Base-by-base conservation (phyloP, 2,888 invertebrate species). In the Aleiodes leptofemur region DNA sequence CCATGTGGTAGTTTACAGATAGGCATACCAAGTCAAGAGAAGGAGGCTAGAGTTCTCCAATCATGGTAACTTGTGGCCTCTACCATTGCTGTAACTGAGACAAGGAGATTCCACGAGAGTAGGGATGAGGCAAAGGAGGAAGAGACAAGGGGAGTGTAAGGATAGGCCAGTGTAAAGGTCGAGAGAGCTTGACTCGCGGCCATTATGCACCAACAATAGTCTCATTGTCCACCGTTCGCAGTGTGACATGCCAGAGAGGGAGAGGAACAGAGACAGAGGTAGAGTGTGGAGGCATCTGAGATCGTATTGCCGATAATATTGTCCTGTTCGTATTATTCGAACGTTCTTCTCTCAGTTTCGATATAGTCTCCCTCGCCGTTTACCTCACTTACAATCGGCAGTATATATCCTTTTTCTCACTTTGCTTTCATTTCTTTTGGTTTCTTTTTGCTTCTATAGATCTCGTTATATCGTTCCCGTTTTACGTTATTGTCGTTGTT, bases 151-250 rank as follows among this genome's bases (percentile, higher is more conserved):
- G 55, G 23, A 56, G 6, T 34, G 14, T 59, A 61, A 78, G 73
- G 78, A 77, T 79, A 83, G 71, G 82, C 82, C 78, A 83, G 82
- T 82, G 83, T 82, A 43, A 84, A 86, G 87, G 86, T 86, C 86
- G 85, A 83, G 81, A 81, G 80, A 78, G 78, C 79, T 79, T 81
- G 74, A 68, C 74, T 76, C 76, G 77, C 82, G 81, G 81, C 83
- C 84, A 85, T 86, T 86, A 86, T 86, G 83, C 85, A 82, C 83
- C 81, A 86, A 87, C 87, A 87, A 87, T 87, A 83, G 86, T 83
- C 86, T 86, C 86, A 87, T 87, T 87, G 87, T 87, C 86, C 87
- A 77, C 76, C 78, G 81, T 79, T 81, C 76, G 82, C 81, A 70
- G 77, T 81, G 81, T 82, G 82, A 82, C 82, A 80, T 79, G 81